These are phyloP conservation scores for Nannoperca obscura DNA, from an alignment of 2,797 vertebrate genomes.

Conservation along the genomic window DNA sequence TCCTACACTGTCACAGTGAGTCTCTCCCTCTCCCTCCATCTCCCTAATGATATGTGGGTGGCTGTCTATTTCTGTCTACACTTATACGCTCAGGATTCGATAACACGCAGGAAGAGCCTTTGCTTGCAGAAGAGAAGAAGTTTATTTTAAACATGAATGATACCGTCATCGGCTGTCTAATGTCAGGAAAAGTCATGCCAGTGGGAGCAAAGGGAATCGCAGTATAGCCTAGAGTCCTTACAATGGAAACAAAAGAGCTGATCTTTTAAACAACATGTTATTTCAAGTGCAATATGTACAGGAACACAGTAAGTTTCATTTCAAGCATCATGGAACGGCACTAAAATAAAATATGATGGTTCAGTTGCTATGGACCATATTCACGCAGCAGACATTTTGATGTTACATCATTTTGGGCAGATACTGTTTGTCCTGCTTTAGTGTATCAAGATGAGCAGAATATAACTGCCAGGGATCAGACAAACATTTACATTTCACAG, in stretches of 20 bases:
- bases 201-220: conserved; percentile 60
- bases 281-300: conserved; percentile 19
- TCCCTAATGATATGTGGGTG: conserved; percentile 87
- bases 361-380: conserved; percentile 36
- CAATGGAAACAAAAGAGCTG: conserved; percentile 42
- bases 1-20: conserved; percentile 71
- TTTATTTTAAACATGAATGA: conserved; percentile 75
- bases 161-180: conserved; percentile 69
- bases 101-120: conserved; percentile 67
- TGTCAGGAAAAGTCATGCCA: conserved; percentile 71
- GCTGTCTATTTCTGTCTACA: conserved; percentile 86
- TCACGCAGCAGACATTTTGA: conserved; percentile 45
- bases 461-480: conserved; percentile 13
- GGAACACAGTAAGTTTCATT: conserved; percentile 41
- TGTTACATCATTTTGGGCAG: conserved; percentile 28
- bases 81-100: conserved; percentile 76
- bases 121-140: conserved; percentile 66
- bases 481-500: conserved; percentile 40
- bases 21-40: conserved; percentile 74
- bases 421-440: conserved; percentile 16
- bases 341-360: conserved; percentile 53
- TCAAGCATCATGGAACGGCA: conserved; percentile 44
- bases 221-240: conserved; percentile 52
- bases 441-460: conserved; percentile 8
- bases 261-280: conserved; percentile 36